Conservation (phyloP, 2,797 vertebrate genomes). For the Gallinago stenura region DNA sequence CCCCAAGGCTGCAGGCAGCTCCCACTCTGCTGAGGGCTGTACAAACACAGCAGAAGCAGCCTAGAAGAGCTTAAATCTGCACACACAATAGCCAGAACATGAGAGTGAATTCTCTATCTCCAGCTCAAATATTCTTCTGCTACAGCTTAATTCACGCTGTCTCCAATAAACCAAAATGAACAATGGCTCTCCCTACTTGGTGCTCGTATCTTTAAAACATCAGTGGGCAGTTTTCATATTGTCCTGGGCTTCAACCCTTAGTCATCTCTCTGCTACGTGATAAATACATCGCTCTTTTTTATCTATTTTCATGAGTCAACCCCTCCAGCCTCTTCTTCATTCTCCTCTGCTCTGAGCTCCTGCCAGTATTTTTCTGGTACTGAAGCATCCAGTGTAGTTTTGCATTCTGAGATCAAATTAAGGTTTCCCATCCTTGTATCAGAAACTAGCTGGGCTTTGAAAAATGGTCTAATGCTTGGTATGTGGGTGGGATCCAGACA, state of each 20-base stretch:
- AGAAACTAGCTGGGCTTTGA: slow-evolving; percentile 32
- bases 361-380: slow-evolving; percentile 28
- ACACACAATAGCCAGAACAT: slow-evolving; percentile 7
- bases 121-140: slow-evolving; percentile 8
- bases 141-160: slow-evolving; percentile 4
- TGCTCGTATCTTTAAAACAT: slow-evolving; percentile 49
- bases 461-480: slow-evolving; percentile 3
- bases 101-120: slow-evolving; percentile 25
- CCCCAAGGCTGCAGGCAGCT: neutral
- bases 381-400: slow-evolving; percentile 6
- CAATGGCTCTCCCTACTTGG: slow-evolving; percentile 27
- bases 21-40: neutral
- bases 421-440: slow-evolving; percentile 8
- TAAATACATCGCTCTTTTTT: slow-evolving; percentile 36
- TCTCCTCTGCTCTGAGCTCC: slow-evolving; percentile 23
- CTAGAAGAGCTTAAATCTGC: slow-evolving; percentile 17
- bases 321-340: slow-evolving; percentile 22
- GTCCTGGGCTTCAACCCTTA: slow-evolving; percentile 48
- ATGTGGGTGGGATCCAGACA: neutral
- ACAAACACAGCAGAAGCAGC: slow-evolving; percentile 1
- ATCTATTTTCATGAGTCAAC: slow-evolving; percentile 50
- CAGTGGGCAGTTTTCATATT: slow-evolving; percentile 51
- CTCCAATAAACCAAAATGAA: slow-evolving; percentile 37
- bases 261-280: slow-evolving; percentile 46
- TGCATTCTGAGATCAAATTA: slow-evolving; percentile 56